Evolutionary conservation across 2,797 vertebrate genomes (phyloP), one percentile per base, ranked within the genome.

Genomic region (Sebastes wilsoni): DNA sequence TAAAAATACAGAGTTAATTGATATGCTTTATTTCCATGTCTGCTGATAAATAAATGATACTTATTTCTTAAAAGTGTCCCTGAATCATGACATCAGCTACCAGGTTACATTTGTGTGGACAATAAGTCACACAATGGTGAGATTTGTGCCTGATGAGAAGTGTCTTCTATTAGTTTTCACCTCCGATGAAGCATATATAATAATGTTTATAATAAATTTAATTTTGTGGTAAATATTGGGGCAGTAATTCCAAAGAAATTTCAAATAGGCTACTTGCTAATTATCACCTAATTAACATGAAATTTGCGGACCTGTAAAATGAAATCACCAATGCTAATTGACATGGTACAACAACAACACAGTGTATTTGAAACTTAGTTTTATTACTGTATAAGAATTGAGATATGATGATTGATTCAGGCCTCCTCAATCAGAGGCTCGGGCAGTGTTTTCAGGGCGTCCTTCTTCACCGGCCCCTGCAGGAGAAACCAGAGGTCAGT

Each of bases 381-480:
- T 85, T 83, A 82, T 90, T 89, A 52, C 42, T 79, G 62, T 38
- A 11, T 49, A 22, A 71, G 38, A 55, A 32, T 38, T 27, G 23
- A 70, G 8, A 64, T 30, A 5, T 23, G 8, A 58, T 23, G 32
- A 6, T 22, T 56, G 58, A 34, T 79, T 91, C 88, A 93, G 79
- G 66, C 75, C 58, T 95, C 94, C 32, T 97, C 97, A 20, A 89
- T 81, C 14, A 88, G 85, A 61, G 84, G 79, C 64, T 95, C 93
- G 0, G 87, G 83, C 77, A 93, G 93, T 61, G 89, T 93, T 88
- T 96, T 97, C 67, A 94, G 81, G 55, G 93, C 70, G 68, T 99
- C 97, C 79, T 97, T 99, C 94, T 99, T 99, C 94, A 96, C 94
- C 7, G 97, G 97, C 46, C 98, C 98, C 98, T 99, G 90, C 34